Conservation (phyloP, 2,113 vertebrate species). For the Pseudorhombus dupliciocellatus region DNA sequence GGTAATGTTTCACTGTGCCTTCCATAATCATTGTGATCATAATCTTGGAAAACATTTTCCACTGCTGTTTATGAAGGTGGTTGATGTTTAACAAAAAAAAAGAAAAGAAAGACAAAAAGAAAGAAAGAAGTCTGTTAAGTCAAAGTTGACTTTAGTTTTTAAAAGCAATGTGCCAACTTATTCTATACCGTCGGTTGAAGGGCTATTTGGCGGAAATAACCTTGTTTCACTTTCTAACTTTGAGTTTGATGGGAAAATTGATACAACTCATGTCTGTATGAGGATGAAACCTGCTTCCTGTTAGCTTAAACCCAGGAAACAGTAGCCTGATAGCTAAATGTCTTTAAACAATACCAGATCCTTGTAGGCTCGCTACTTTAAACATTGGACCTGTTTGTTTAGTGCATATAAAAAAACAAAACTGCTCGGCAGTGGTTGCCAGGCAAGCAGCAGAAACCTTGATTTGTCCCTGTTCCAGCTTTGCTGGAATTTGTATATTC, state of each 20-base stretch:
- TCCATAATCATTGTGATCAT: slow-evolving; percentile 70
- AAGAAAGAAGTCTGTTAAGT: slow-evolving; percentile 11
- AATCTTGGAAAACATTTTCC: slow-evolving; percentile 46
- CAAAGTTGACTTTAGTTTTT: slow-evolving; percentile 26
- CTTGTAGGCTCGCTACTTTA: not conserved
- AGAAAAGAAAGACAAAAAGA: not conserved
- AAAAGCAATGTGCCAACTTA: slow-evolving; percentile 41
- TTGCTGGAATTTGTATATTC: not conserved
- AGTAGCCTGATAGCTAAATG: no score
- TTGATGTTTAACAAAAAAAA: slow-evolving; percentile 1
- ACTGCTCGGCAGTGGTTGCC: not conserved
- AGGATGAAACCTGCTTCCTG: not conserved
- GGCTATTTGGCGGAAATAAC: not conserved
- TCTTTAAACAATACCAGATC: no score
- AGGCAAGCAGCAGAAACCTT: not conserved
- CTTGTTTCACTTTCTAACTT: not conserved
- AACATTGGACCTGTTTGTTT: not conserved
- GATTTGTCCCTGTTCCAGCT: not conserved
- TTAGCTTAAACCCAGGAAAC: slow-evolving; percentile 6
- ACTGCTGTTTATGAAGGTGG: slow-evolving; percentile 19
- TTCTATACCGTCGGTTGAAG: slow-evolving; percentile 31
- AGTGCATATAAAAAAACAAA: not conserved
- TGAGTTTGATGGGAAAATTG: not conserved
- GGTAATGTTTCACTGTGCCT: slow-evolving; percentile 67
- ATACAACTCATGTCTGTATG: not conserved